Percentiles rank a stretch among this genome's conserved stretches.
Conservation (phyloP, 1,140 invertebrate species). For the Apis cerana region DNA sequence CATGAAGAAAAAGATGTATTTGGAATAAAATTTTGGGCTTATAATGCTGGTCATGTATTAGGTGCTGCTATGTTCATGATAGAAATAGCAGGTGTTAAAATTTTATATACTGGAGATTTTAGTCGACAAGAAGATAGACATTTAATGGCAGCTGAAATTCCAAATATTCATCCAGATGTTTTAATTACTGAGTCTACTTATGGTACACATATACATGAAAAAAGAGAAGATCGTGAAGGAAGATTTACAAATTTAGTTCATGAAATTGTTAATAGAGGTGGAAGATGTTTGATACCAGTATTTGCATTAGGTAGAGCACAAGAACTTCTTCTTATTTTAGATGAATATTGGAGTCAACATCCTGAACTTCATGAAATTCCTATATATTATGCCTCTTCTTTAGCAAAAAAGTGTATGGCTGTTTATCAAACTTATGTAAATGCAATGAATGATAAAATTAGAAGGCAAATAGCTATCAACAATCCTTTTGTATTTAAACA, state of each 20-base stretch:
- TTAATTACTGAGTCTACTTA: slow-evolving; percentile 99
- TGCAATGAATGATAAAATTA: slow-evolving; percentile 99
- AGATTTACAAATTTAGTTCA: slow-evolving; percentile 97
- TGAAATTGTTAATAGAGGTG: slow-evolving; percentile 97
- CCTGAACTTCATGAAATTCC: slow-evolving; percentile 99
- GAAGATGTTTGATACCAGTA: slow-evolving; percentile 98
- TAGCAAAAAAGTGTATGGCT: slow-evolving; percentile 99
- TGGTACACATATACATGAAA: slow-evolving; percentile 99
- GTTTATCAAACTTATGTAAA: slow-evolving; percentile 99
- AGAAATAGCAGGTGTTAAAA: slow-evolving; percentile 95
- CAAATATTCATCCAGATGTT: slow-evolving; percentile 96
- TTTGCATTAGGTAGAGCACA: slow-evolving; percentile 99
- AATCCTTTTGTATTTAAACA: slow-evolving; percentile 99
- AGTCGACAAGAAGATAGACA: slow-evolving; percentile 99
- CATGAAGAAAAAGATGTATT: slow-evolving; percentile 99
- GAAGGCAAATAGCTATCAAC: slow-evolving; percentile 97
- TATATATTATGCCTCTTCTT: slow-evolving; percentile 99
- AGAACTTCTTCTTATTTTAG: slow-evolving; percentile 97
- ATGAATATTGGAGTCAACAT: slow-evolving; percentile 99
- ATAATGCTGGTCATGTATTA: slow-evolving; percentile 99
- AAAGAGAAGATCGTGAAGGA: slow-evolving; percentile 96
- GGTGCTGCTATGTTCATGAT: slow-evolving; percentile 99
- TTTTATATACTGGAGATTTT: slow-evolving; percentile 99
- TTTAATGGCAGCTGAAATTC: slow-evolving; percentile 99
- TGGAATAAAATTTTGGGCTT: slow-evolving; percentile 98